Base-by-base conservation (phyloP, 2,888 invertebrate genomes). In the Phlogophora meticulosa region DNA sequence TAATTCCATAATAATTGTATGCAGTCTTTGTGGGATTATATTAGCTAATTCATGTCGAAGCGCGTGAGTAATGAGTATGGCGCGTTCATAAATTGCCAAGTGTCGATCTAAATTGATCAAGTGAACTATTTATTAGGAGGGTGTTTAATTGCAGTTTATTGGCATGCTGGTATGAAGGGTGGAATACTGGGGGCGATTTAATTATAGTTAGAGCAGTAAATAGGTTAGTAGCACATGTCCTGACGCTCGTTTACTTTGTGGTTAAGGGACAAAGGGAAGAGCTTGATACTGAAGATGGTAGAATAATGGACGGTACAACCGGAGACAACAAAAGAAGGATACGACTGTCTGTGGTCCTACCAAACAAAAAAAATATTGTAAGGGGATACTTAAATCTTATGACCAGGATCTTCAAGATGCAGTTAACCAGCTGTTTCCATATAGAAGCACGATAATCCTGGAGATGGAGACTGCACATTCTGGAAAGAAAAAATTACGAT, bases 31-130 rank as follows among this genome's bases (percentile, higher is more conserved):
- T 67, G 43, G 24, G 46, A 53, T 65, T 78, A 62, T 73, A 76
- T 79, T 76, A 69, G 81, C 74, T 81, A 81, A 81, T 83, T 76
- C 63, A 70, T 34, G 40, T 22, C 36, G 49, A 53, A 67, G 56
- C 48, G 64, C 55, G 51, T 71, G 24, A 38, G 61, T 68, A 59
- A 70, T 62, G 53, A 53, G 48, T 60, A 77, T 72, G 46, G 55
- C 75, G 68, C 67, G 64, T 63, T 36, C 38, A 57, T 65, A 58
- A 77, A 72, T 70, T 80, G 66, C 71, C 24, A 36, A 70, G 81
- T 64, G 81, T 72, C 58, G 57, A 72, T 56, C 48, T 70, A 80
- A 82, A 70, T 80, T 74, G 67, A 75, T 69, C 63, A 59, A 43
- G 69, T 60, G 57, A 60, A 59, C 52, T 55, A 72, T 68, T 67